Percentiles rank a stretch among this genome's conserved stretches.
Conservation (phyloP, 2,888 invertebrate genomes). For the Cheilosia impressa region DNA sequence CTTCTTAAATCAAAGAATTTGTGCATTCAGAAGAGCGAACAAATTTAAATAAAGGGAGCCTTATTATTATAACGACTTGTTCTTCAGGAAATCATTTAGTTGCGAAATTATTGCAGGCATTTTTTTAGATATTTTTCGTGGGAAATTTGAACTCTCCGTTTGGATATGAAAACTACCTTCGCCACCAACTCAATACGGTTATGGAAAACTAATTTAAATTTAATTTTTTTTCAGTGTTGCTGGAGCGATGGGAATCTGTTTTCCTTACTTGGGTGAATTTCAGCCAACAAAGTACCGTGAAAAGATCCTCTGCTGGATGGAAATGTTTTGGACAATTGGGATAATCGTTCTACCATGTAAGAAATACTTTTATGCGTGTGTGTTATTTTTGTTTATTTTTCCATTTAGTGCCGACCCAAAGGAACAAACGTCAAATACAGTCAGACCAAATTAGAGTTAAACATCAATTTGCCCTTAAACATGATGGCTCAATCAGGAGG, state of each 20-base stretch:
- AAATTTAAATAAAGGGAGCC: too few species aligned
- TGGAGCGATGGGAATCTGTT: slow-evolving; percentile 92
- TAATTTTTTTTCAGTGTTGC: slow-evolving; percentile 86
- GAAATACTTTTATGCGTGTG: slow-evolving; percentile 76
- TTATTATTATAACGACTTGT: too few species aligned
- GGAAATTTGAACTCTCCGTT: too few species aligned
- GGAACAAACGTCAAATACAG: slow-evolving; percentile 40
- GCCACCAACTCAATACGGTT: too few species aligned
- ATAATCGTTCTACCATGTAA: slow-evolving; percentile 90
- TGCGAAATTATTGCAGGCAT: too few species aligned
- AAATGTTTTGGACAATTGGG: slow-evolving; percentile 92
- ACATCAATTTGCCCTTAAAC: slow-evolving; percentile 39
- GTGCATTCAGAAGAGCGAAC: too few species aligned
- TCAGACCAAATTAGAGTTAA: slow-evolving; percentile 55
- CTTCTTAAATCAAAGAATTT: too few species aligned
- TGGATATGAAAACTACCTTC: too few species aligned
- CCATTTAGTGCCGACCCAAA: slow-evolving; percentile 30
- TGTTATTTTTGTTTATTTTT: slow-evolving; percentile 42
- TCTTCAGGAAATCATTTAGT: too few species aligned
- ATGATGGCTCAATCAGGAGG: slow-evolving; percentile 76
- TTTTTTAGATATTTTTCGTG: too few species aligned
- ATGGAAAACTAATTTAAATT: not conserved
- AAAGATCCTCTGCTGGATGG: slow-evolving; percentile 93
- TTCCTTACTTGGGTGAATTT: slow-evolving; percentile 92
- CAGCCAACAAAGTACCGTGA: slow-evolving; percentile 91